Percentiles rank a stretch among this genome's conserved stretches.
Evolutionary conservation across 1,140 invertebrate genomes (phyloP).

Genomic region (Bombus pascuorum): DNA sequence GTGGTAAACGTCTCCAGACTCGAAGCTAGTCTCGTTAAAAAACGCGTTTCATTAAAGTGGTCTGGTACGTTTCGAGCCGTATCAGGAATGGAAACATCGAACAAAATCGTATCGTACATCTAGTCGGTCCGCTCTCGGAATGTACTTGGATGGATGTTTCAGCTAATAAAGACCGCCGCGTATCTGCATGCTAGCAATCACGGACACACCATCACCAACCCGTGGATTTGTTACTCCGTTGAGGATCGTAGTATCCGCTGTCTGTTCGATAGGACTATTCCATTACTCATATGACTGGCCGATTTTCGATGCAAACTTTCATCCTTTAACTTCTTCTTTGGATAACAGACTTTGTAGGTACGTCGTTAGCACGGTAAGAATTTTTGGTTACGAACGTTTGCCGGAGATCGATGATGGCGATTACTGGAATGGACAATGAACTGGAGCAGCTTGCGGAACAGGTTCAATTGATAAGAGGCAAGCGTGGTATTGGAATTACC

Average conservation of each 20-base stretch:
- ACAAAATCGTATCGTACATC: slow-evolving; percentile 33
- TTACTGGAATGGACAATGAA: not conserved
- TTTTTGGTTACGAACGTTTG: not conserved
- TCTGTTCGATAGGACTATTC: not conserved
- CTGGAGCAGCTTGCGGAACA: not conserved
- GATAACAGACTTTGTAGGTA: not conserved
- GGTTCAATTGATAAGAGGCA: no score
- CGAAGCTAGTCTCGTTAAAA: slow-evolving; percentile 29
- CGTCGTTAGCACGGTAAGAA: not conserved
- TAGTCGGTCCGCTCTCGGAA: not conserved
- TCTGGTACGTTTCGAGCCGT: not conserved
- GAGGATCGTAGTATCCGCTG: not conserved
- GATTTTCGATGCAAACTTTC: not conserved
- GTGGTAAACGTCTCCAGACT: slow-evolving; percentile 10
- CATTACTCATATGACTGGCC: slow-evolving; percentile 5
- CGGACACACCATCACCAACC: not conserved
- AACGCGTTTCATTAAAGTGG: slow-evolving; percentile 37
- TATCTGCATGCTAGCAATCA: slow-evolving; percentile 10
- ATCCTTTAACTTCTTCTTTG: not conserved
- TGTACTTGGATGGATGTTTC: not conserved
- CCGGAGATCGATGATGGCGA: not conserved
- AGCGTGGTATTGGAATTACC: not conserved
- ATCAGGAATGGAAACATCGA: slow-evolving; percentile 1
- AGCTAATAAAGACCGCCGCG: slow-evolving; percentile 29
- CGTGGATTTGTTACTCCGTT: not conserved